Percentiles rank a stretch among this genome's conserved stretches.
Evolutionary conservation across 1,140 invertebrate genomes (phyloP).

Genomic region (Danaus melanippus): DNA sequence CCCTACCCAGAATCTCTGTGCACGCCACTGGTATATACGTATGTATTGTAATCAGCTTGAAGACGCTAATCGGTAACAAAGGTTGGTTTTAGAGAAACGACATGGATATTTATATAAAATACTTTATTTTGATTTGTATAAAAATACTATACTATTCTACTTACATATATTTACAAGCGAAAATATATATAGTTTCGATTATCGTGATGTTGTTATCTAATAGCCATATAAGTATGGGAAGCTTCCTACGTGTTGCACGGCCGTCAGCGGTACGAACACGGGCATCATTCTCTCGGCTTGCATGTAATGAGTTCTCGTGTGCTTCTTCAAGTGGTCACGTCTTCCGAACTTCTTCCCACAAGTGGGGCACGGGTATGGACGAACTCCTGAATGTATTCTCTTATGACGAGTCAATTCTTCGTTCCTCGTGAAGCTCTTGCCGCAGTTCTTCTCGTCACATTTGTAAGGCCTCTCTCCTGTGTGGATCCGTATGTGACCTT

Average conservation of each 20-base stretch:
- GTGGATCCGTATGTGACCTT: slow-evolving; percentile 92
- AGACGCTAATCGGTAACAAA: too few relatives aligned
- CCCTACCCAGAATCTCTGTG: too few relatives aligned
- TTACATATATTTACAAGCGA: slow-evolving; percentile 8
- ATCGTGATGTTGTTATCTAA: slow-evolving; percentile 18
- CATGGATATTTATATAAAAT: background rate
- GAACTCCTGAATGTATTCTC: slow-evolving; percentile 88
- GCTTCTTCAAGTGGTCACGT: slow-evolving; percentile 91
- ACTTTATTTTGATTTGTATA: slow-evolving; percentile 11
- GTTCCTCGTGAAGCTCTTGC: slow-evolving; percentile 93
- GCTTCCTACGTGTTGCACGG: slow-evolving; percentile 49
- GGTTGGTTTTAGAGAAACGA: too few relatives aligned
- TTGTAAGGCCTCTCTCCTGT: slow-evolving; percentile 92
- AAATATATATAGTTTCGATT: slow-evolving; percentile 5
- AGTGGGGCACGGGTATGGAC: slow-evolving; percentile 83
- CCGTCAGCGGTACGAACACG: slow-evolving; percentile 64
- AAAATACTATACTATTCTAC: slow-evolving; percentile 15
- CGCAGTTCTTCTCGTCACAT: slow-evolving; percentile 87
- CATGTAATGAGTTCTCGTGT: slow-evolving; percentile 80
- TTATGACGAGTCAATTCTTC: slow-evolving; percentile 94
- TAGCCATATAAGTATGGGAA: slow-evolving; percentile 69
- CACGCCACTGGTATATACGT: too few relatives aligned
- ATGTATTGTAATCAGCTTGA: too few relatives aligned
- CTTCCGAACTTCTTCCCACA: slow-evolving; percentile 92
- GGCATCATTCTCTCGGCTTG: slow-evolving; percentile 71